Conservation (phyloP, 2,888 invertebrate species). For the Dasypogon diadema region DNA sequence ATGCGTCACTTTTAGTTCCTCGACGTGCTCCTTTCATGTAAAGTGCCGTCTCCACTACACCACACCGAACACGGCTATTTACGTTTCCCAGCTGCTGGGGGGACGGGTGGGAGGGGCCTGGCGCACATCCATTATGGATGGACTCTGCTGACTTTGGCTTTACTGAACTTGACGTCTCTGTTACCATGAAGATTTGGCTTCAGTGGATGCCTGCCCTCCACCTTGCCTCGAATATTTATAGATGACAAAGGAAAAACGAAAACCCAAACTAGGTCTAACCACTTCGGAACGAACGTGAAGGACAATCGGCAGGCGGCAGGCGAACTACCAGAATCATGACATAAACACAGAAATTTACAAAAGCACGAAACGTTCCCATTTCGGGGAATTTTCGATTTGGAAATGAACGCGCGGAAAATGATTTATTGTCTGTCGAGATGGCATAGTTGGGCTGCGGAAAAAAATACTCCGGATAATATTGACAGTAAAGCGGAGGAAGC, state of each 20-base stretch:
- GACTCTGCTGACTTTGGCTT: slow-evolving; percentile 35
- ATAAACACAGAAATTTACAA: slow-evolving; percentile 34
- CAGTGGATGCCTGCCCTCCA: not conserved
- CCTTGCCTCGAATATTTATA: slow-evolving; percentile 19
- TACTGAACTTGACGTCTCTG: slow-evolving; percentile 41
- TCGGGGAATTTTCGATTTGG: not conserved
- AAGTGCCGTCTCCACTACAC: slow-evolving; percentile 31
- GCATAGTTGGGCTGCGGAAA: not conserved
- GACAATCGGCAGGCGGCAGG: not conserved
- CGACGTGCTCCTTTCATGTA: not conserved
- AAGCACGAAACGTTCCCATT: slow-evolving; percentile 10
- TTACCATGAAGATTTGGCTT: not conserved
- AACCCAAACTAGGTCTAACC: not conserved
- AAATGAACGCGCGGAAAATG: slow-evolving; percentile 15
- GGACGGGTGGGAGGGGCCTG: too few species aligned
- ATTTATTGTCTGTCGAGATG: slow-evolving; percentile 32
- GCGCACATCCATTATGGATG: slow-evolving; percentile 40
- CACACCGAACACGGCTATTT: not conserved
- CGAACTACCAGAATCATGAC: slow-evolving; percentile 16
- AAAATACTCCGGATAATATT: too few species aligned
- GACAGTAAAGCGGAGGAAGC: too few species aligned
- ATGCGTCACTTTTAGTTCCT: slow-evolving; percentile 30
- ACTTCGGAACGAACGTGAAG: not conserved
- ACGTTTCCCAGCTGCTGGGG: too few species aligned
- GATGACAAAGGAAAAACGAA: slow-evolving; percentile 6